Evolutionary conservation across 1,140 invertebrate species (phyloP), one percentile per base, ranked within the genome.

Genomic region (Leptinotarsa undecemlineata): DNA sequence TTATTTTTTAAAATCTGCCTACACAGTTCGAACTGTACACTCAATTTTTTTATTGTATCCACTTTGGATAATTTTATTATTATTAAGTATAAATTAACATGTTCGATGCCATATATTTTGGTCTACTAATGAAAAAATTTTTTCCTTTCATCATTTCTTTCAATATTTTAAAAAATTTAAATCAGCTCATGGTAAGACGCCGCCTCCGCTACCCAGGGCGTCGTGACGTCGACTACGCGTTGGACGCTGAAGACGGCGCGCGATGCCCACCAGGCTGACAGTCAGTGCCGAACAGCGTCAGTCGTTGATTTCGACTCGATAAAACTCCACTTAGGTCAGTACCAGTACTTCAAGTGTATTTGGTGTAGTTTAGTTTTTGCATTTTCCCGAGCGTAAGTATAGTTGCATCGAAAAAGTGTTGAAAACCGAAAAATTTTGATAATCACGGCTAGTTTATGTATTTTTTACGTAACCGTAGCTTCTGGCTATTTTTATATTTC

Each of bases 291-390:
- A 78, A 80, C 79, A 79, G 71, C 78, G 74, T 60, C 79, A 82
- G 80, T 82, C 81, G 81, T 78, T 77, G 78, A 79, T 77, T 76
- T 77, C 81, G 81, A 82, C 81, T 82, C 81, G 78, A 71, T 81
- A 75, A 76, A 75, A 74, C 76, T 74, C 78, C 78, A 81, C 81
- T 81, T 82, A 81, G 81, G 81, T 82, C 75, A 81, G 81, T 82
- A 82, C 72, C 51, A 57, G 51, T 57, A 57, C 51, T 57, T 17
- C 51, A 57, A 57, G 51, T 57, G 51, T 57, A 13, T 57, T 57
- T 57, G 4, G 51, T 57, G 51, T 57, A 57, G 51, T 57, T 57
- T 19, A 3, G 51, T 57, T 57, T 15, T 57, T 57, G 6, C 3
- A 17, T 19, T 57, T 19, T 17, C 3, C 51, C 3, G n/a, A 15